phyloP scores from a whole-genome alignment of 1,140 invertebrate species.

The Prorops nasuta region DNA sequence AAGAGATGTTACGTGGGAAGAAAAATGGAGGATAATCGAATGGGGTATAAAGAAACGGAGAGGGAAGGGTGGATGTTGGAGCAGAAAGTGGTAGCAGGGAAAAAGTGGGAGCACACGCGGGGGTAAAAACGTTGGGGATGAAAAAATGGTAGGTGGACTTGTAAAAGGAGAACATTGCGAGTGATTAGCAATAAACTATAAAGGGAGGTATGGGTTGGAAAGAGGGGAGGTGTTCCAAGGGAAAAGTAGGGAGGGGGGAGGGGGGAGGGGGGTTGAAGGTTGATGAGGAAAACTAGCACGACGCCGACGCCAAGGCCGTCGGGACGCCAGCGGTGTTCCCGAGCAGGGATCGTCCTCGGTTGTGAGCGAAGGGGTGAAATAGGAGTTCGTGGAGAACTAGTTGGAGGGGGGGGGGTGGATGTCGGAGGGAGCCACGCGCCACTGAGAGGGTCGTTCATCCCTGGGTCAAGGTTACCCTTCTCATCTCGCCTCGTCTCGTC shows the following conservation, averaged over 20 bases:
- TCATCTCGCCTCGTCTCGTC: constrained; percentile 9
- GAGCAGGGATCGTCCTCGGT: constrained; percentile 4
- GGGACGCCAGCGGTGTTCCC: constrained; percentile 8
- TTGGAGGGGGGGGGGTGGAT: constrained; percentile 16
- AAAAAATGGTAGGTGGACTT: too few relatives aligned
- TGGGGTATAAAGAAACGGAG: neutral
- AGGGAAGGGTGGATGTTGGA: neutral
- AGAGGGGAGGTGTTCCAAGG: too few relatives aligned
- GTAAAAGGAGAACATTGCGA: too few relatives aligned
- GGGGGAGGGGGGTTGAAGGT: constrained; percentile 1
- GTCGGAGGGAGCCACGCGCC: constrained; percentile 34
- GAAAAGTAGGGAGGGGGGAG: neutral
- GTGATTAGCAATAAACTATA: too few relatives aligned
- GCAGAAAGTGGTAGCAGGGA: neutral
- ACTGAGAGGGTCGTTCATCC: constrained; percentile 49
- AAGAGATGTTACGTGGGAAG: neutral
- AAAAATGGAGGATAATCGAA: neutral
- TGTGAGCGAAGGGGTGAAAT: constrained; percentile 1
- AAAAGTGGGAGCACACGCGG: too few relatives aligned
- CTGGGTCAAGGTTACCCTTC: constrained; percentile 53
- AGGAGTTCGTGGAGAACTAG: neutral
- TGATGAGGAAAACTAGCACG: constrained; percentile 15
- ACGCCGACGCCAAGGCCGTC: constrained; percentile 18
- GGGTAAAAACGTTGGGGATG: too few relatives aligned
- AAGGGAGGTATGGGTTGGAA: too few relatives aligned